phyloP scores from a whole-genome alignment of 2,797 vertebrate genomes.

The Ctenopoma kingsleyae region DNA sequence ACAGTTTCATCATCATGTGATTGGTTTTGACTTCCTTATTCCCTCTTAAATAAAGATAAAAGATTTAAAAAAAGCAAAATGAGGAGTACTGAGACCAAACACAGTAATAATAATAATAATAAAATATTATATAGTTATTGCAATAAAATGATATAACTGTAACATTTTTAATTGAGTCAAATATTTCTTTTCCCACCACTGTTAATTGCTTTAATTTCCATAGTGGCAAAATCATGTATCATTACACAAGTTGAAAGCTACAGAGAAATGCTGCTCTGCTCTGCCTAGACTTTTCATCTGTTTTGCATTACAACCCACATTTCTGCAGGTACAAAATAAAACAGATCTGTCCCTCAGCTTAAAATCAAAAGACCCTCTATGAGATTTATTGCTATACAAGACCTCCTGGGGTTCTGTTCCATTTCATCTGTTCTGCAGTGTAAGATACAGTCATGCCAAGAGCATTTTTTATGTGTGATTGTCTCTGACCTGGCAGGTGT shows the following conservation, averaged over 20 bases:
- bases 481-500: slow-evolving; percentile 44
- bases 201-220: slow-evolving; percentile 54
- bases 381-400: slow-evolving; percentile 55
- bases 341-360: slow-evolving; percentile 46
- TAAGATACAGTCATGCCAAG: slow-evolving; percentile 58
- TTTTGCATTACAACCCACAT: slow-evolving; percentile 33
- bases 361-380: slow-evolving; percentile 44
- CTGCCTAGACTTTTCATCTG: slow-evolving; percentile 29
- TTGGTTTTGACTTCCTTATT: slow-evolving; percentile 26
- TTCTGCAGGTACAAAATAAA: slow-evolving; percentile 33
- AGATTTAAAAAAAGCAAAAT: not conserved
- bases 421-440: slow-evolving; percentile 64
- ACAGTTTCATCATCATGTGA: slow-evolving; percentile 23
- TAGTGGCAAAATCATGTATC: slow-evolving; percentile 30
- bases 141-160: slow-evolving; percentile 37
- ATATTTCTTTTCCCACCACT: slow-evolving; percentile 17
- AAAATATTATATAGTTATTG: slow-evolving; percentile 34
- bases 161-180: slow-evolving; percentile 60
- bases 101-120: slow-evolving; percentile 8
- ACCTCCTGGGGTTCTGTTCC: slow-evolving; percentile 70
- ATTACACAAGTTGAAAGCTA: slow-evolving; percentile 24
- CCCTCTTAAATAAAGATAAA: slow-evolving; percentile 26
- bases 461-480: slow-evolving; percentile 22
- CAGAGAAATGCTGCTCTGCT: slow-evolving; percentile 15
- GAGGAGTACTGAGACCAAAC: slow-evolving; percentile 38